These are phyloP conservation scores for Catharus fuscescens DNA, from an alignment of 2,113 vertebrate genomes.

Conservation along the genomic window DNA sequence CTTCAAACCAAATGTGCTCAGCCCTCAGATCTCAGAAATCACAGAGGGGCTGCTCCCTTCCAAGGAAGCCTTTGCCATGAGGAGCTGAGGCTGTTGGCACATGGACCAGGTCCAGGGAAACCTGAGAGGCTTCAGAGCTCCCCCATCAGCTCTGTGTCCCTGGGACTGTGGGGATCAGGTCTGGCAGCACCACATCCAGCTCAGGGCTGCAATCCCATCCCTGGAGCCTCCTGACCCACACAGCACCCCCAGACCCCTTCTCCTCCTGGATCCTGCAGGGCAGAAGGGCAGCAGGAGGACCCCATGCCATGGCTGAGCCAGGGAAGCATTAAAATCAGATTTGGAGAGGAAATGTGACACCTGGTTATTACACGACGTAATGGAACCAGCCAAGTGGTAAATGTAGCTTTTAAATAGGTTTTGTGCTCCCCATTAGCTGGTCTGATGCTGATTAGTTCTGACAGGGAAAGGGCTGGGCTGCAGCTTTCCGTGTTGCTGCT, in stretches of 20 bases:
- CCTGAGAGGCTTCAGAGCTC: not conserved
- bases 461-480: slow-evolving; percentile 84
- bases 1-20: rapidly evolving
- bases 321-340: slow-evolving; percentile 82
- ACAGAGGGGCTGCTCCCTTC: not conserved
- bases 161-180: rapidly evolving
- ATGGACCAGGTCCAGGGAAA: rapidly evolving
- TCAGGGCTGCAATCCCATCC: rapidly evolving
- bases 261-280: rapidly evolving
- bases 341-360: slow-evolving; percentile 89
- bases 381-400: slow-evolving; percentile 98
- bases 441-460: slow-evolving; percentile 89
- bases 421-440: slow-evolving; percentile 91
- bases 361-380: slow-evolving; percentile 93
- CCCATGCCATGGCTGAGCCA: slow-evolving; percentile 75
- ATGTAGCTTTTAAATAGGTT: slow-evolving; percentile 98
- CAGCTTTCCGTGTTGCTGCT: slow-evolving; percentile 64
- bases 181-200: not conserved
- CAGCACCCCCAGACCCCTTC: too few species aligned
- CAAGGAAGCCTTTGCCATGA: rapidly evolving
- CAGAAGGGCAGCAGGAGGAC: not conserved
- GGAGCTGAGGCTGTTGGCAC: rapidly evolving
- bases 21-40: not conserved
- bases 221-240: rapidly evolving
- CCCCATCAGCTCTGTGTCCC: rapidly evolving